Evolutionary conservation across 2,797 vertebrate genomes (phyloP).

Genomic region (Myotis planiceps): DNA sequence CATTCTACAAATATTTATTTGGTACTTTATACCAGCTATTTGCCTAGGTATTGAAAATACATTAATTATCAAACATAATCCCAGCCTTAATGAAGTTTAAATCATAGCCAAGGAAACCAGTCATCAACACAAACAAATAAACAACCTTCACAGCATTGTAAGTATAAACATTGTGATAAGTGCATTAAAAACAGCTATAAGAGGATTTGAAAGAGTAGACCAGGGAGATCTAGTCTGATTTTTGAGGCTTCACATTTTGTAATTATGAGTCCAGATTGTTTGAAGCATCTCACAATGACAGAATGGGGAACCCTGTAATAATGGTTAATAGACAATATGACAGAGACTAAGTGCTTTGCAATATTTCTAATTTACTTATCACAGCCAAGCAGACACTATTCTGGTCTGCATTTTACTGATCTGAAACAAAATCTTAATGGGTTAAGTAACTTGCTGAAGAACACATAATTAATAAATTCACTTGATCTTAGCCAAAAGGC

Average conservation of each 20-base stretch:
- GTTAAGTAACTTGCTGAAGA: not conserved
- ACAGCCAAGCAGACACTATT: not conserved
- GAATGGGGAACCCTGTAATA: not conserved
- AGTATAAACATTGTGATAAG: not conserved
- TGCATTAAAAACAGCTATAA: not conserved
- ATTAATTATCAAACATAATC: not conserved
- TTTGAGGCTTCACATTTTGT: not conserved
- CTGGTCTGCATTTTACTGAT: not conserved
- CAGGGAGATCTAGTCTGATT: not conserved
- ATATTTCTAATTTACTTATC: not conserved
- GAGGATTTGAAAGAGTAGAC: not conserved
- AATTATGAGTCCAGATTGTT: not conserved
- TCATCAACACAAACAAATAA: not conserved
- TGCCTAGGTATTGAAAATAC: not conserved
- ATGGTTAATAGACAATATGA: not conserved
- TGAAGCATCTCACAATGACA: not conserved
- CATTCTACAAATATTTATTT: not conserved
- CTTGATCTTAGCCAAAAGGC: not conserved
- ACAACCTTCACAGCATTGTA: not conserved
- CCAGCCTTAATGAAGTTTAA: not conserved
- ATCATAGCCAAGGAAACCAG: not conserved
- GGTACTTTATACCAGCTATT: not conserved
- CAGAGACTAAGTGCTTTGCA: not conserved
- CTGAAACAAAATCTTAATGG: not conserved
- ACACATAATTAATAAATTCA: not conserved